A percentile compares a stretch with the other conserved stretches of the same genome.
Evolutionary conservation across 2,888 invertebrate genomes (phyloP).

Genomic region (Adelognathus sp.): DNA sequence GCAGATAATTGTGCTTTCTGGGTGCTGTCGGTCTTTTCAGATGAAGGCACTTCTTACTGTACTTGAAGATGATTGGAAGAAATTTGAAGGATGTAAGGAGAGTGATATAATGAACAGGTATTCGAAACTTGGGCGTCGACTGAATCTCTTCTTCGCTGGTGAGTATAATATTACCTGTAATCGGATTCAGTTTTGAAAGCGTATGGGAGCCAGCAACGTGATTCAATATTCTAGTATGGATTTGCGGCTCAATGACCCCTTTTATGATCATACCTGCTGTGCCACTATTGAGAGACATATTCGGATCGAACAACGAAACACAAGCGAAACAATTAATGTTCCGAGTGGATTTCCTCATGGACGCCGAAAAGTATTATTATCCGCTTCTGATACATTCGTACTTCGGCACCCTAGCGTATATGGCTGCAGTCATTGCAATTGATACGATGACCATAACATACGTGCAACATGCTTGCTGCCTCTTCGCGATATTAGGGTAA

Average conservation of each 20-base stretch:
- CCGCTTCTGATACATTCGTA: constrained; percentile 63
- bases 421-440: constrained; percentile 58
- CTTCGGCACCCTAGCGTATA: constrained; percentile 59
- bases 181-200: neutral
- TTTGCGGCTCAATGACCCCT: constrained; percentile 61
- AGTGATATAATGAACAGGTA: constrained; percentile 58
- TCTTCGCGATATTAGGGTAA: constrained; percentile 64
- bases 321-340: constrained; percentile 58
- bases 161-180: neutral
- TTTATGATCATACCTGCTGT: constrained; percentile 59
- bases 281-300: constrained; percentile 50
- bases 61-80: constrained; percentile 59
- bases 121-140: constrained; percentile 49
- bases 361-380: constrained; percentile 63
- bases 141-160: constrained; percentile 58
- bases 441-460: constrained; percentile 62
- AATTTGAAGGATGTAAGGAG: constrained; percentile 45
- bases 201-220: neutral
- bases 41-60: constrained; percentile 56
- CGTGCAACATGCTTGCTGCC: constrained; percentile 64
- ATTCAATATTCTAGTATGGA: constrained; percentile 43
- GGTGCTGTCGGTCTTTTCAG: constrained; percentile 26
- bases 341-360: constrained; percentile 64
- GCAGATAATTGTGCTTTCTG: neutral
- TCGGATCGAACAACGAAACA: constrained; percentile 53